A percentile compares a stretch with the other conserved stretches of the same genome.
phyloP scores from a whole-genome alignment of 1,140 invertebrate genomes.

The Heliothis virescens region DNA sequence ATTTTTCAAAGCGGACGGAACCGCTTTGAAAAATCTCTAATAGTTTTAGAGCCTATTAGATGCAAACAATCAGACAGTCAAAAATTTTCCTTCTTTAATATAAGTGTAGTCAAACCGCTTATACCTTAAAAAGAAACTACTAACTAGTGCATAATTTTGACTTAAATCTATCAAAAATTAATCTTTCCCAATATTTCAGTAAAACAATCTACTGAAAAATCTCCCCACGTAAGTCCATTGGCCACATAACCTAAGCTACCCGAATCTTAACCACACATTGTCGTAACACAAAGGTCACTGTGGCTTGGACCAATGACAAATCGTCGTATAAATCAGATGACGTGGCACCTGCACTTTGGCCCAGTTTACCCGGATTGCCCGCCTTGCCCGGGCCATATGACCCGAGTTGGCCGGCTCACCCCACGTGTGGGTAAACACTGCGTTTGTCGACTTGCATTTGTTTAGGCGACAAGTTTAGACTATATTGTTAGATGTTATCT shows the following conservation, averaged over 20 bases:
- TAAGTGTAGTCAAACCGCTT: too few relatives aligned
- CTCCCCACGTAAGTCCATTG: background rate
- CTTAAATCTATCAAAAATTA: background rate
- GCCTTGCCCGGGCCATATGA: background rate
- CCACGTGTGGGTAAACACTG: conserved; percentile 33
- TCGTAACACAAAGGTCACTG: conserved; percentile 37
- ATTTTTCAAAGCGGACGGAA: background rate
- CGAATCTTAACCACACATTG: conserved; percentile 15
- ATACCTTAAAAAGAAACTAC: background rate
- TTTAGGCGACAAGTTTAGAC: background rate
- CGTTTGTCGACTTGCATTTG: conserved; percentile 35
- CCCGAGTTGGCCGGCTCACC: conserved; percentile 12
- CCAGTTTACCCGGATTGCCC: background rate
- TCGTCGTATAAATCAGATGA: conserved; percentile 49
- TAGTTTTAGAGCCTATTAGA: background rate
- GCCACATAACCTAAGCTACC: background rate
- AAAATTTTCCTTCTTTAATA: too few relatives aligned
- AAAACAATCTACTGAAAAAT: background rate
- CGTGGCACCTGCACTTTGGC: conserved; percentile 47
- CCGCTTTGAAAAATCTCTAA: too few relatives aligned
- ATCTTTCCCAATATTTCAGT: background rate
- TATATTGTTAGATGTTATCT: conserved; percentile 14
- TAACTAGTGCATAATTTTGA: background rate
- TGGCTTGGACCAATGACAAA: conserved; percentile 51
- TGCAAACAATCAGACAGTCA: too few relatives aligned